Conservation (phyloP, 2,797 vertebrate genomes). For the Prunella strophiata region DNA sequence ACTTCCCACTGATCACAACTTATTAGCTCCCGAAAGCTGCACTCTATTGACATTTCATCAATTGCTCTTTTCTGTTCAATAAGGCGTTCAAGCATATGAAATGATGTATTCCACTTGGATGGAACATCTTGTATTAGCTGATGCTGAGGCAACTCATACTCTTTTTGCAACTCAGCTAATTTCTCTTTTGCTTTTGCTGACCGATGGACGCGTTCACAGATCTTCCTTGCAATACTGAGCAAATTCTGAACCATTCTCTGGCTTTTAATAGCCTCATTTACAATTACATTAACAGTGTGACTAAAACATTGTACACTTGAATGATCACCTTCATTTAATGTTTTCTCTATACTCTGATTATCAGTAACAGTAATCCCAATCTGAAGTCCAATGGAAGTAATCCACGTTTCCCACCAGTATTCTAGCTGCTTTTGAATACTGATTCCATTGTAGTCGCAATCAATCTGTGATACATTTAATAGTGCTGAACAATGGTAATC, state of each 20-base stretch:
- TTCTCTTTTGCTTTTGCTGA: conserved; percentile 91
- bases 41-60: conserved; percentile 92
- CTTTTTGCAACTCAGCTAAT: conserved; percentile 87
- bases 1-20: conserved; percentile 98
- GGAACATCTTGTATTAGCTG: conserved; percentile 93
- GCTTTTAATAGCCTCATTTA: conserved; percentile 97
- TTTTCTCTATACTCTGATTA: conserved; percentile 86
- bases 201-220: conserved; percentile 93
- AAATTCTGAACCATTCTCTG: conserved; percentile 98
- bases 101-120: conserved; percentile 93
- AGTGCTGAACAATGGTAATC: conserved; percentile 95
- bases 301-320: conserved; percentile 93
- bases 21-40: conserved; percentile 94
- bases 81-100: conserved; percentile 94
- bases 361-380: conserved; percentile 95
- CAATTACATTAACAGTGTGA: conserved; percentile 92
- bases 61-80: conserved; percentile 95
- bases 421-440: conserved; percentile 95
- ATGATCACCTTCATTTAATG: conserved; percentile 88
- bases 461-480: conserved; percentile 90
- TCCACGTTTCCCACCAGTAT: conserved; percentile 96
- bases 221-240: conserved; percentile 92
- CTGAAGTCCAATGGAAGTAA: conserved; percentile 90
- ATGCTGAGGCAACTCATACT: conserved; percentile 90
- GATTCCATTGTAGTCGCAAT: conserved; percentile 89